Base-by-base conservation (phyloP, 2,113 vertebrate genomes). In the Syngnathus typhle region DNA sequence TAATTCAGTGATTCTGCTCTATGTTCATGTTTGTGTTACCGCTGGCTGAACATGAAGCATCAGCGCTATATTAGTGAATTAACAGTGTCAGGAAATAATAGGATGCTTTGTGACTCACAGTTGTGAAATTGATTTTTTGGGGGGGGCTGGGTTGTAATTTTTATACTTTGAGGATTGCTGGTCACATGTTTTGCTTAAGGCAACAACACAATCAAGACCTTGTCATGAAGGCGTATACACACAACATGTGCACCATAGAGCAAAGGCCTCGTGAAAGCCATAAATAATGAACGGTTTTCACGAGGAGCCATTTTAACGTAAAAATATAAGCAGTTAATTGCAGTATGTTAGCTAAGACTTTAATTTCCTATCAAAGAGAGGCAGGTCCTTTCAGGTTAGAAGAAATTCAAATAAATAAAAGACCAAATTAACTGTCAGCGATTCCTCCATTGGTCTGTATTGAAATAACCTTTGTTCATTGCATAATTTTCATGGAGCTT, bases 1-100 rank as follows among this genome's bases (percentile, higher is more conserved):
- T 86, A 81, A 88, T 86, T 83, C 59, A 88, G 43, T 41, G 65
- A 27, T 67, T 77, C 60, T 75, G 67, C 68, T 58, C 60, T 16
- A 43, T 27, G 19, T 69, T 77, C 70, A 73, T 86, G 81, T 81
- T 84, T 69, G 66, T 80, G 79, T 80, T 56, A 64, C 74, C 75
- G 55, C 23, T 27, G 60, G 67, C 65, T 69, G 75, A 75, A 69
- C 54, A 38, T 64, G 64, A 58, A 64, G 46, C 43, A 46, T 46
- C 47, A 38, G 66, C 23, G 65, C 72, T 82, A 84, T 77, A 73
- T 84, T 76, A 79, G 49, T 46, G 11, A 41, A 60, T 41, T 46
- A 64, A 46, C 27, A 4, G 21, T 36, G 74, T 69, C 65, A 65
- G 64, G 68, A 67, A 63, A 68, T 37, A 78, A 72, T 54, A 23